Evolutionary conservation across 2,888 invertebrate genomes (phyloP).

Genomic region (Agrotis segetum): DNA sequence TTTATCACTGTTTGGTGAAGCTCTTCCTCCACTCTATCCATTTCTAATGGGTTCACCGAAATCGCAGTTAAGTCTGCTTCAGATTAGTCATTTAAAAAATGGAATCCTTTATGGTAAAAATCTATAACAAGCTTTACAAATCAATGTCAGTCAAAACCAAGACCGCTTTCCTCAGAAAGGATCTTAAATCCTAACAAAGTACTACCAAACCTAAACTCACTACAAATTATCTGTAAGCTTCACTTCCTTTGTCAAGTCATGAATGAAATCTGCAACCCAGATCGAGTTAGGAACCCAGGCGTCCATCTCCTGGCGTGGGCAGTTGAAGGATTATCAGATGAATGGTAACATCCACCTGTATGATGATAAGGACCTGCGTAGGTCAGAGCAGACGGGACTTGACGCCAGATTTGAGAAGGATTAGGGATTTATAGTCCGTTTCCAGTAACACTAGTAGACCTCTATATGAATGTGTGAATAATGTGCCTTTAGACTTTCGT

Average conservation of each 20-base stretch:
- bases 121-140: not conserved
- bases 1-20: not conserved
- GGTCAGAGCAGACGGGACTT: constrained; percentile 44
- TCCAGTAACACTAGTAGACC: not conserved
- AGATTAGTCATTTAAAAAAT: not conserved
- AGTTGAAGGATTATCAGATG: constrained; percentile 47
- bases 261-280: constrained; percentile 50
- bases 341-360: constrained; percentile 60
- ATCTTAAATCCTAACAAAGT: not conserved
- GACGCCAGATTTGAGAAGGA: constrained; percentile 3
- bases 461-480: not conserved
- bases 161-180: constrained; percentile 9
- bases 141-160: not conserved
- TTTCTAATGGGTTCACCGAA: not conserved
- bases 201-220: not conserved
- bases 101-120: too few relatives aligned
- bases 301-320: constrained; percentile 42
- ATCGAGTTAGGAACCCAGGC: constrained; percentile 36
- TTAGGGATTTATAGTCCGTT: constrained; percentile 12
- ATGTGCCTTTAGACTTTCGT: too few relatives aligned
- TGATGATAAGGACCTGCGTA: constrained; percentile 45
- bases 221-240: constrained; percentile 18
- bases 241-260: constrained; percentile 7
- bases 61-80: not conserved
- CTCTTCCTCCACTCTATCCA: not conserved